Evolutionary conservation across 2,797 vertebrate species (phyloP).

Genomic region (Cossypha polioptera): DNA sequence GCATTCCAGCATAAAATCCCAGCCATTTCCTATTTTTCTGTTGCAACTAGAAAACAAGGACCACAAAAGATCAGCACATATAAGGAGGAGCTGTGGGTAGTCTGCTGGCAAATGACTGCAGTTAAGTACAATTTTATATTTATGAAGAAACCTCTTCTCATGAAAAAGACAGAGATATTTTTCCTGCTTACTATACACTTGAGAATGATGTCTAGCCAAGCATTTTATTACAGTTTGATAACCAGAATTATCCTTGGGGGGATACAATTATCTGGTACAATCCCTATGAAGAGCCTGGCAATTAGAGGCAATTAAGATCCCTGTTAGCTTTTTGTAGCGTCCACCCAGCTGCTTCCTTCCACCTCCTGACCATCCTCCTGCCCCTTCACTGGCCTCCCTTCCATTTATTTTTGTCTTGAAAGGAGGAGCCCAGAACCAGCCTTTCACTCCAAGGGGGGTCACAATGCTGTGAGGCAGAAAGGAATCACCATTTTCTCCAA

Average conservation of each 20-base stretch:
- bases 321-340: rapidly evolving
- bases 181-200: neutral
- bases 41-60: neutral
- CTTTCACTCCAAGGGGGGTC: neutral
- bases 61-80: neutral
- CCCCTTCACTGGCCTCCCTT: neutral
- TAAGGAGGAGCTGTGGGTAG: neutral
- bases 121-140: neutral
- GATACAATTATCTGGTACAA: neutral
- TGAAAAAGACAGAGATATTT: neutral
- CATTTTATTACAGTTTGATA: conserved; percentile 1
- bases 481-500: neutral
- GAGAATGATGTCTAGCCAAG: neutral
- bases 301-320: neutral
- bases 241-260: neutral
- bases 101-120: neutral
- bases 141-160: neutral
- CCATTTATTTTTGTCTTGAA: neutral
- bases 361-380: neutral
- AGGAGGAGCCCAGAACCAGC: neutral
- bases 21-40: neutral
- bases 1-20: neutral
- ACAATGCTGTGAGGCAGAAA: neutral
- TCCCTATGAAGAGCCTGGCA: neutral
- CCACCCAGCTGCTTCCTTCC: neutral